Conservation (phyloP, 2,113 vertebrate genomes). For the Chinchilla lanigera region DNA sequence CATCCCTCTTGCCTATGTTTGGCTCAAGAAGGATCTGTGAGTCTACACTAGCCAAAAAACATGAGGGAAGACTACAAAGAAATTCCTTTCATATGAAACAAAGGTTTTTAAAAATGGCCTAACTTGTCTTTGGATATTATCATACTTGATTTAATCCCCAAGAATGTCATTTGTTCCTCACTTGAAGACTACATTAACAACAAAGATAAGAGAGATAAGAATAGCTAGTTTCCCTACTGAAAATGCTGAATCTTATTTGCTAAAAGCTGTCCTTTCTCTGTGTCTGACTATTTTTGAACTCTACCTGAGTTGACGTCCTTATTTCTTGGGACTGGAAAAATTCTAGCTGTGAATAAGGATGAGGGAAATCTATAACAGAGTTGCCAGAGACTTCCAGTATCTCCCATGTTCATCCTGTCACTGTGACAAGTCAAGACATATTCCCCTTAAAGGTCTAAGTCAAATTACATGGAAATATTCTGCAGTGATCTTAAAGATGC, state of each 20-base stretch:
- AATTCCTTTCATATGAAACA: background rate
- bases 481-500: background rate
- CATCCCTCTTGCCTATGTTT: background rate
- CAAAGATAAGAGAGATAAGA: background rate
- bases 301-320: background rate
- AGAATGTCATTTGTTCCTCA: background rate
- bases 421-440: background rate
- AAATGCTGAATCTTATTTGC: background rate
- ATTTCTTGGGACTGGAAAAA: background rate
- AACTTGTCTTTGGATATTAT: background rate
- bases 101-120: background rate
- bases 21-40: background rate
- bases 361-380: background rate
- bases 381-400: background rate
- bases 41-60: background rate
- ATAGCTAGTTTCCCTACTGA: background rate
- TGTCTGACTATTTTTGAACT: constrained; percentile 3
- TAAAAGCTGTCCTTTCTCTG: background rate
- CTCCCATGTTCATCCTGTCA: background rate
- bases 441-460: background rate
- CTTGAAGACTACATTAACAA: background rate
- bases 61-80: background rate
- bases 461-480: background rate
- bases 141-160: background rate
- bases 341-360: background rate